These are phyloP conservation scores for Muraenolepis orangiensis DNA, from an alignment of 2,797 vertebrate genomes.

Conservation along the genomic window DNA sequence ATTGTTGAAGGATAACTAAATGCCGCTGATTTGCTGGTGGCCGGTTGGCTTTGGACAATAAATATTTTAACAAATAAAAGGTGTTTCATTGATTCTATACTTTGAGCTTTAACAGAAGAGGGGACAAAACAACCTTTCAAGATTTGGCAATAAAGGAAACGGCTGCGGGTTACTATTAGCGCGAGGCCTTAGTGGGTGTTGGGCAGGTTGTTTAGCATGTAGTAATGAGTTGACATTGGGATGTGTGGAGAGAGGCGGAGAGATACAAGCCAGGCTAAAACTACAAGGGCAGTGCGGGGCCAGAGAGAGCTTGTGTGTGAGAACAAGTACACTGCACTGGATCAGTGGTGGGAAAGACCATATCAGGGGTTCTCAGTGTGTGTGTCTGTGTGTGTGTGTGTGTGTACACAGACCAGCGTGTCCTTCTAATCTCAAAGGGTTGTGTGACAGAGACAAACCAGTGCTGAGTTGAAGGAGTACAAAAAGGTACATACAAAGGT, in stretches of 20 bases:
- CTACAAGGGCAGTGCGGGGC: slow-evolving; percentile 27
- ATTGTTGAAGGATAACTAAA: slow-evolving; percentile 18
- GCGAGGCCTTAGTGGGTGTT: slow-evolving; percentile 4
- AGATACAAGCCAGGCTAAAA: slow-evolving; percentile 51
- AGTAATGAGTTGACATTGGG: slow-evolving; percentile 44
- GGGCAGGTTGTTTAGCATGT: slow-evolving; percentile 35
- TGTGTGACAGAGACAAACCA: neutral
- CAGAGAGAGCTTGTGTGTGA: slow-evolving; percentile 53
- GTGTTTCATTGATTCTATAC: neutral
- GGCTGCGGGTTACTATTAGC: slow-evolving; percentile 13
- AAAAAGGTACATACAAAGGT: neutral
- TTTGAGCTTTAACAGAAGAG: neutral
- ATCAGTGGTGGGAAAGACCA: slow-evolving; percentile 70
- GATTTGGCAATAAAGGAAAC: neutral
- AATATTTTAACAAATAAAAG: slow-evolving; percentile 7
- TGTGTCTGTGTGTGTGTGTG: slow-evolving; percentile 17
- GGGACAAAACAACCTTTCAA: neutral
- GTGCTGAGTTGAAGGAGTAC: neutral
- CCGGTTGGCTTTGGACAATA: slow-evolving; percentile 19
- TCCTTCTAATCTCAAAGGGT: slow-evolving; percentile 62
- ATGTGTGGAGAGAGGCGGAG: slow-evolving; percentile 41
- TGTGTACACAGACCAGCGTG: slow-evolving; percentile 7
- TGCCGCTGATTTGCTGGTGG: slow-evolving; percentile 15
- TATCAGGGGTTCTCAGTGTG: slow-evolving; percentile 66
- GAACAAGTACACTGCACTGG: slow-evolving; percentile 58